Conservation (phyloP, 2,113 vertebrate species). For the Nanger granti region DNA sequence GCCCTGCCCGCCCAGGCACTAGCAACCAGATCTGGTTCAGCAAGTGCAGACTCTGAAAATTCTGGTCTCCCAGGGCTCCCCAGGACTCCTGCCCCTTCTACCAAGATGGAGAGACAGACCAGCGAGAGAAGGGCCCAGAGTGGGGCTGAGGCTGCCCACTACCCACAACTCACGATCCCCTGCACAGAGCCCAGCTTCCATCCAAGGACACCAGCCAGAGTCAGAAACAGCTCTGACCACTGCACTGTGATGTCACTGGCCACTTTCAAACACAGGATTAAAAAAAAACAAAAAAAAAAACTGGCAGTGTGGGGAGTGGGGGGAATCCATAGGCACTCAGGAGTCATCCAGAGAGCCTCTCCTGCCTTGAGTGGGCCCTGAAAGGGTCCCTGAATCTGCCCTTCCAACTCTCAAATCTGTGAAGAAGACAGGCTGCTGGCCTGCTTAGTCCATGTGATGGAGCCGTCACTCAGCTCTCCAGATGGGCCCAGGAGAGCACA, state of each 20-base stretch:
- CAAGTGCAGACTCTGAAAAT: not conserved
- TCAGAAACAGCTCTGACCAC: not conserved
- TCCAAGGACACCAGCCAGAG: not conserved
- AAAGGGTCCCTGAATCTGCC: not conserved
- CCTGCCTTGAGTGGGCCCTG: not conserved
- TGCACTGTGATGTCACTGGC: not conserved
- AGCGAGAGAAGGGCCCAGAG: not conserved
- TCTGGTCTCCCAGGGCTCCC: not conserved
- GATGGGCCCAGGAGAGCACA: not conserved
- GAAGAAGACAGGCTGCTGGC: not conserved
- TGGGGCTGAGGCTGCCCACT: not conserved
- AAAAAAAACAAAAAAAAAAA: constrained; percentile 3
- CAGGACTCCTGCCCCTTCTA: not conserved
- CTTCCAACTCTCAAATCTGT: not conserved
- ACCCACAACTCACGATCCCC: rapidly evolving
- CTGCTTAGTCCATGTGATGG: no score
- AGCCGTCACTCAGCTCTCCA: not conserved
- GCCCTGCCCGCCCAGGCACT: not conserved
- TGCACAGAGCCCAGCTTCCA: not conserved
- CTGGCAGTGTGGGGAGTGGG: not conserved
- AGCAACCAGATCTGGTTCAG: not conserved
- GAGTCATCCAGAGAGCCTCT: not conserved
- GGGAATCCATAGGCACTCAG: not conserved
- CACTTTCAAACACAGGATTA: not conserved
- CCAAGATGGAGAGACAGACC: not conserved